Conservation (phyloP, 2,888 invertebrate species). For the Erannis defoliaria region DNA sequence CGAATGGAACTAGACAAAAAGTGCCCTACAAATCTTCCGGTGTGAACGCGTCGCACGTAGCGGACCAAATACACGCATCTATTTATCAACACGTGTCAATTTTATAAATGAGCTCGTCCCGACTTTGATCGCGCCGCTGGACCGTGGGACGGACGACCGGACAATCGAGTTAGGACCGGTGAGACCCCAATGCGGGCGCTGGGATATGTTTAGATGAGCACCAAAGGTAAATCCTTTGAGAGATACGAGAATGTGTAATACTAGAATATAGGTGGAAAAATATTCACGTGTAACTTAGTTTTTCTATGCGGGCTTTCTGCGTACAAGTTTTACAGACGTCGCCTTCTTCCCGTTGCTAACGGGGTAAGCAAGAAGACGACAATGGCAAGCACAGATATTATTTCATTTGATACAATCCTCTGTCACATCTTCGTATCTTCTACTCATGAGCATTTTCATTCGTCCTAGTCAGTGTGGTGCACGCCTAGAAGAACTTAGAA, state of each 20-base stretch:
- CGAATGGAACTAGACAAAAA: constrained; percentile 44
- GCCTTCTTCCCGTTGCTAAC: no score
- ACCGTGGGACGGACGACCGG: constrained; percentile 38
- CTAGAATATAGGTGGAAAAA: not conserved
- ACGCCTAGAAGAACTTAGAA: no score
- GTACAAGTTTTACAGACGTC: not conserved
- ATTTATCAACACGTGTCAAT: constrained; percentile 74
- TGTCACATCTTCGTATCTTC: no score
- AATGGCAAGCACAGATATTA: no score
- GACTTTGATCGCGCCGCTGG: constrained; percentile 62
- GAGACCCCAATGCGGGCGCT: constrained; percentile 24
- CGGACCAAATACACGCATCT: constrained; percentile 60
- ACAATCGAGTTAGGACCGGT: constrained; percentile 28
- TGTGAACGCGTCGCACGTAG: constrained; percentile 44
- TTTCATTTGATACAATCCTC: no score
- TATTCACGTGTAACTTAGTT: not conserved
- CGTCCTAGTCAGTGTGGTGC: no score
- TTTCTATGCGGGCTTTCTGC: not conserved
- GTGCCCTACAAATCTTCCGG: constrained; percentile 44
- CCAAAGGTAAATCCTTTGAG: constrained; percentile 13
- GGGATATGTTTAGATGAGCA: constrained; percentile 7
- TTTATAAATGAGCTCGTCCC: constrained; percentile 70
- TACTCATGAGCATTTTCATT: no score
- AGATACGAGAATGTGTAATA: not conserved
- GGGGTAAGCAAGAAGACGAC: no score